Evolutionary conservation across 2,888 invertebrate genomes (phyloP).

Genomic region (Scrobipalpa atriplicella): DNA sequence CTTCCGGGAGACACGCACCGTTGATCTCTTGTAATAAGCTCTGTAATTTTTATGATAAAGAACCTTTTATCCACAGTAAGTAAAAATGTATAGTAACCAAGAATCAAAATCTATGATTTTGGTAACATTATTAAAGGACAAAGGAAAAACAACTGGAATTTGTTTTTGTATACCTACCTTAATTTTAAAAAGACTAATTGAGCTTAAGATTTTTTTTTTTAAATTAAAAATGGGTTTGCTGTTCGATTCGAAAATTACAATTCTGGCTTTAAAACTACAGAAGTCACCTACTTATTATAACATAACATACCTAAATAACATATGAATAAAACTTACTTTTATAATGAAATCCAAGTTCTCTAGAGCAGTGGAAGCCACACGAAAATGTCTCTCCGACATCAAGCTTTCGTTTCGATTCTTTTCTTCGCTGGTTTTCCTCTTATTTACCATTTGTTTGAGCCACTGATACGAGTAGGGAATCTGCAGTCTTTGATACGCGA

Average conservation of each 20-base stretch:
- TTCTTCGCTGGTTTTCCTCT: constrained; percentile 55
- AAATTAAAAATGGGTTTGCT: no score
- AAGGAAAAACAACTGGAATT: no score
- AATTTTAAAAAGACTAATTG: no score
- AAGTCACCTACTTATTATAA: background rate
- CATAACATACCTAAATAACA: no score
- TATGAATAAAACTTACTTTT: constrained; percentile 52
- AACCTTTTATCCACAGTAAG: no score
- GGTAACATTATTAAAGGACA: no score
- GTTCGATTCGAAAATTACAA: no score
- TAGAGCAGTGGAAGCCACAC: constrained; percentile 66
- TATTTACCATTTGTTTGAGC: constrained; percentile 72
- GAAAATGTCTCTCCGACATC: constrained; percentile 71
- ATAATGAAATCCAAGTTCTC: constrained; percentile 72
- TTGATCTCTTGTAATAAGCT: constrained; percentile 69
- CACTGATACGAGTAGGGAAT: constrained; percentile 78
- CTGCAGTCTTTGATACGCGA: constrained; percentile 82
- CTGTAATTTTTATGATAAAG: constrained; percentile 48
- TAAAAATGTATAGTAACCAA: no score
- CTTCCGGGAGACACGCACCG: constrained; percentile 64
- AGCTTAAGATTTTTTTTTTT: no score
- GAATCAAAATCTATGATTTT: no score
- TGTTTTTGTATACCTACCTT: no score
- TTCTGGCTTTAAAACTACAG: no score
- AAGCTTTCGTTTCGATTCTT: constrained; percentile 57